Evolutionary conservation across 64 coral and sea anemone genomes (phyloP), one percentile per base, ranked within the genome.

Genomic region (Hydrozoanthus tunicans): DNA sequence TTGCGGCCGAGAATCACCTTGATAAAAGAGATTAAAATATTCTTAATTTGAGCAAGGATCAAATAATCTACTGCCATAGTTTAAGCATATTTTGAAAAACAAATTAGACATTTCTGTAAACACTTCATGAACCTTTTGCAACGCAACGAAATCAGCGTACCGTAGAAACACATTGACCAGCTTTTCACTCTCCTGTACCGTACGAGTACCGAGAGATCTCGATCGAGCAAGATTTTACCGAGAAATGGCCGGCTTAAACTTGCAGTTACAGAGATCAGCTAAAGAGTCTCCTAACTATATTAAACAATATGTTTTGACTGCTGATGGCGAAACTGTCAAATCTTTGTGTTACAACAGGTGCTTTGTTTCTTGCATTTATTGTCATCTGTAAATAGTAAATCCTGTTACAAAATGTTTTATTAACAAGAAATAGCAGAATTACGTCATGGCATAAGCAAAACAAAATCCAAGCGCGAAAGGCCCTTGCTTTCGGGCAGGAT

Each of bases 401-500:
- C 25, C 14, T 64, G 43, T 13, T 54, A 55, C 64, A 70, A 70
- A 70, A 85, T 85, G 65, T 58, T 86, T 86, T 72, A 86, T 86
- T 86, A 51, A 86, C 69, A 86, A 55, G 63, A 54, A 70, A n/a
- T 70, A 14, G 15, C 9, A 13, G 15, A 73, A 88, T 88, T 88
- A 88, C 84, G 84, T 88, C 84, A 88, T 88, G 69, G 56, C 12
- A 10, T 66, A 59, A 5, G 11, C 58, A 20, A 7, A 24, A 70
- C 15, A 5, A 43, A 74, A 74, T 59, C 25, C 53, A 74, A 74
- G 54, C 12, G 68, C 24, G 68, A 13, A 12, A 26, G 26, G 13
- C 26, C 74, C 59, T 26, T 58, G 68, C 24, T 60, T 88, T 88
- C 56, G 55, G 9, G 51, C 53, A 56, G 12, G 14, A 73, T 58